Percentiles rank a stretch among this genome's conserved stretches.
Conservation (phyloP, 1,140 invertebrate species). For the Pomacea maculata region DNA sequence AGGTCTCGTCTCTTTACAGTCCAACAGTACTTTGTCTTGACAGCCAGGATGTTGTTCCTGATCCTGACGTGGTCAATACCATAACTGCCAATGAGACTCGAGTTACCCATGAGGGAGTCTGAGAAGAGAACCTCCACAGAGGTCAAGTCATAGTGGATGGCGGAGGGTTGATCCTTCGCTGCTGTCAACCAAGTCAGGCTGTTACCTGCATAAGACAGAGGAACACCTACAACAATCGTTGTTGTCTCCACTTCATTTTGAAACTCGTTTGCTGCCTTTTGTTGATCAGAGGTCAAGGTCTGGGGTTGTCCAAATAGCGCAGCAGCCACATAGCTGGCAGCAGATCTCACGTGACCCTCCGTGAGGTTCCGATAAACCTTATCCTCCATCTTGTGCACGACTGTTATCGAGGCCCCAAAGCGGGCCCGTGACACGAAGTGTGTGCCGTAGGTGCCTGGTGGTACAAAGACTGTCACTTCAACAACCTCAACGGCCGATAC, state of each 20-base stretch:
- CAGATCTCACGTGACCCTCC: too few species aligned
- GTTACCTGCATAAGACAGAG: not conserved
- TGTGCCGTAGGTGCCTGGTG: not conserved
- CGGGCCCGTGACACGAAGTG: too few species aligned
- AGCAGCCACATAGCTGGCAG: too few species aligned
- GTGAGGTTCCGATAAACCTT: not conserved
- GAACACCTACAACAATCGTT: not conserved
- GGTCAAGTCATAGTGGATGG: not conserved
- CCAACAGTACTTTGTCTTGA: not conserved
- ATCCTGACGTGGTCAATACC: not conserved
- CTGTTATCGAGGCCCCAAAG: too few species aligned
- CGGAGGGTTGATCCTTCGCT: too few species aligned
- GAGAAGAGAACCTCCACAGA: not conserved
- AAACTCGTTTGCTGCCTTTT: not conserved
- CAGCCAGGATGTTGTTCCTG: not conserved
- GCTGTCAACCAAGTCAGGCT: too few species aligned
- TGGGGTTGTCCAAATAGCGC: too few species aligned
- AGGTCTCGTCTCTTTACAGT: not conserved
- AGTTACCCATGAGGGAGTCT: not conserved
- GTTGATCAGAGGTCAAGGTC: too few species aligned
- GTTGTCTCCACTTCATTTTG: not conserved
- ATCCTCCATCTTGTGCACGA: not conserved
- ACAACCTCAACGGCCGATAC: too few species aligned
- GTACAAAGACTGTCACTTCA: too few species aligned
- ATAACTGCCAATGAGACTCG: not conserved